Evolutionary conservation across 2,888 invertebrate species (phyloP).

Genomic region (Euspilapteryx auroguttella): DNA sequence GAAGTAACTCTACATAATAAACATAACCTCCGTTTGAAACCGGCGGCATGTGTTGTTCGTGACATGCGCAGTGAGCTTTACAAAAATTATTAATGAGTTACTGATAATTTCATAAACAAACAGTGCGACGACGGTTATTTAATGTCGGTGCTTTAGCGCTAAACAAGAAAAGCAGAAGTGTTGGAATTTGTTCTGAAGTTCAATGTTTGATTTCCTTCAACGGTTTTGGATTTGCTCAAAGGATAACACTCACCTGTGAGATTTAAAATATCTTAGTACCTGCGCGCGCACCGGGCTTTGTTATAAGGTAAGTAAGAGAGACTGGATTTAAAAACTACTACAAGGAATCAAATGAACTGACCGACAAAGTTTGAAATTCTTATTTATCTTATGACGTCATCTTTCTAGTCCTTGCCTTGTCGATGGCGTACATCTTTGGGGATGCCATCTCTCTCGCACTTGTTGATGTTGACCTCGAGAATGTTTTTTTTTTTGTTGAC

Average conservation of each 20-base stretch:
- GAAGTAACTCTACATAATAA: slow-evolving; percentile 36
- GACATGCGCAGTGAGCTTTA: slow-evolving; percentile 47
- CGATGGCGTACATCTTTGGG: too few species aligned
- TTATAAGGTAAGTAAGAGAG: too few species aligned
- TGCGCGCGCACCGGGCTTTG: slow-evolving; percentile 43
- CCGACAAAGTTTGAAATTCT: too few species aligned
- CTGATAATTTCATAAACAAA: slow-evolving; percentile 54
- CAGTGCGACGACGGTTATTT: slow-evolving; percentile 24
- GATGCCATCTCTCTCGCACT: too few species aligned
- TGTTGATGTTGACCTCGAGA: too few species aligned
- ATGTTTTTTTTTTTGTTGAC: too few species aligned
- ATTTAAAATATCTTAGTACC: slow-evolving; percentile 48
- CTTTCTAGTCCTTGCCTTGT: too few species aligned
- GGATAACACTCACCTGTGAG: slow-evolving; percentile 53
- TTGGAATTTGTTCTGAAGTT: too few species aligned
- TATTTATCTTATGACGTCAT: too few species aligned
- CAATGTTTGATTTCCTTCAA: too few species aligned
- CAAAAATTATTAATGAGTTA: slow-evolving; percentile 45
- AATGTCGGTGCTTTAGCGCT: slow-evolving; percentile 25
- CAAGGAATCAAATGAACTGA: too few species aligned
- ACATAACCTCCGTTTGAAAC: slow-evolving; percentile 39
- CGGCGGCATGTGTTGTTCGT: slow-evolving; percentile 47
- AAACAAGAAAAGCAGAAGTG: slow-evolving; percentile 31
- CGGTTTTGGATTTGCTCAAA: slow-evolving; percentile 25
- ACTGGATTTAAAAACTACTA: too few species aligned